Conservation (phyloP, 1,140 invertebrate genomes). For the Mercenaria mercenaria region DNA sequence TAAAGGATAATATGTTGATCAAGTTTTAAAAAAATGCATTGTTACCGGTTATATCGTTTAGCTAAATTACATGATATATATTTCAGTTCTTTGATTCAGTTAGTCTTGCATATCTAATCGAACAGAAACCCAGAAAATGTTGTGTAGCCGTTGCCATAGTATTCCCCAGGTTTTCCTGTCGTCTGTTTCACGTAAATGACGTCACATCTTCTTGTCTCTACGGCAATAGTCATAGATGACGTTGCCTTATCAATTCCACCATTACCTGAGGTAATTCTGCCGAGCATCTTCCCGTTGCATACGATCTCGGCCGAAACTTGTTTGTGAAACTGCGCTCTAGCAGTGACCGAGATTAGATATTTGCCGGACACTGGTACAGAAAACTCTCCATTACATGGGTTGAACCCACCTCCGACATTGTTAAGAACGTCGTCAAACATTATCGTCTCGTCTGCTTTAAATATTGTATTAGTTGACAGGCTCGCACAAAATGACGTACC, state of each 20-base stretch:
- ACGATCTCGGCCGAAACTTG: slow-evolving; percentile 31
- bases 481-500: slow-evolving; percentile 15
- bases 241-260: neutral
- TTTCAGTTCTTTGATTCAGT: too few species aligned
- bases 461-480: neutral
- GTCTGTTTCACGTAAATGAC: slow-evolving; percentile 7
- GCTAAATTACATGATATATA: too few species aligned
- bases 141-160: slow-evolving; percentile 30
- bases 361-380: slow-evolving; percentile 1
- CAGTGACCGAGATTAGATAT: slow-evolving; percentile 39
- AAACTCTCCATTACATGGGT: neutral
- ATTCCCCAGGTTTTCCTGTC: slow-evolving; percentile 25
- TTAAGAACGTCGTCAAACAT: slow-evolving; percentile 21
- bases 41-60: too few species aligned
- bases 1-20: too few species aligned
- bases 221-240: slow-evolving; percentile 21
- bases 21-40: too few species aligned
- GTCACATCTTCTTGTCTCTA: neutral
- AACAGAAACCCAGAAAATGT: slow-evolving; percentile 28
- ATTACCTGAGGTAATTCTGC: neutral
- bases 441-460: neutral
- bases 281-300: neutral
- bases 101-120: neutral
- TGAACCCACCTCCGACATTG: slow-evolving; percentile 26
- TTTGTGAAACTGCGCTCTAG: slow-evolving; percentile 31